A percentile compares a stretch with the other conserved stretches of the same genome.
Conservation (phyloP, 1,140 invertebrate species). For the Pachyrhynchus sulphureomaculatus region DNA sequence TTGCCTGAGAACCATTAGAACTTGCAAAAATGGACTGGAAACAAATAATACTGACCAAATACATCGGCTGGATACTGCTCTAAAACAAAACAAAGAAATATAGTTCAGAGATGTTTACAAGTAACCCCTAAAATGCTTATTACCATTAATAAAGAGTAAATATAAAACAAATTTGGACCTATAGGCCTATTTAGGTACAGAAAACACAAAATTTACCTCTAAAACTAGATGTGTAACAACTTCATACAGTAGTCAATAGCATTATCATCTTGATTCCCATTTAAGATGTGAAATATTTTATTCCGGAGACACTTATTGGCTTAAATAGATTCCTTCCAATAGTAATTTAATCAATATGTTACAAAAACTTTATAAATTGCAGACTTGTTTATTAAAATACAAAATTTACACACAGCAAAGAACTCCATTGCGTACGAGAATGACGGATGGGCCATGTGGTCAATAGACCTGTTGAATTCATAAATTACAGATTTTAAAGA, state of each 20-base stretch:
- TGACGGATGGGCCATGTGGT: slow-evolving; percentile 34
- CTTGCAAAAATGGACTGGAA: background rate
- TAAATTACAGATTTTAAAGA: no score
- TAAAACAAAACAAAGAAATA: slow-evolving; percentile 7
- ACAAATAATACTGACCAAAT: slow-evolving; percentile 2
- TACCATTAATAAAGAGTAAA: no score
- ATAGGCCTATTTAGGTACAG: background rate
- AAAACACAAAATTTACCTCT: slow-evolving; percentile 4
- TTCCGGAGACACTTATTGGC: background rate
- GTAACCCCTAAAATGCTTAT: no score
- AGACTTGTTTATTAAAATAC: slow-evolving; percentile 41
- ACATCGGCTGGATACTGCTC: background rate
- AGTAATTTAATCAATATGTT: background rate
- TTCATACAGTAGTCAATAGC: slow-evolving; percentile 37
- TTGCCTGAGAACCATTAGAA: slow-evolving; percentile 51
- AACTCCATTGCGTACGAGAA: slow-evolving; percentile 49
- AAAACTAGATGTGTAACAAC: slow-evolving; percentile 37
- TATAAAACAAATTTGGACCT: no score
- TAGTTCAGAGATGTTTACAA: background rate
- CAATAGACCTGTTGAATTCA: slow-evolving; percentile 38
- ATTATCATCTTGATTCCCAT: slow-evolving; percentile 3
- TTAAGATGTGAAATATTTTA: background rate
- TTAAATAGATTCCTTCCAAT: background rate
- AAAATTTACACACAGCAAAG: slow-evolving; percentile 41
- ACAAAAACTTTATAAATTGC: slow-evolving; percentile 5